These are phyloP conservation scores for Spodoptera exigua DNA, from an alignment of 2,888 invertebrate species.

Conservation along the genomic window DNA sequence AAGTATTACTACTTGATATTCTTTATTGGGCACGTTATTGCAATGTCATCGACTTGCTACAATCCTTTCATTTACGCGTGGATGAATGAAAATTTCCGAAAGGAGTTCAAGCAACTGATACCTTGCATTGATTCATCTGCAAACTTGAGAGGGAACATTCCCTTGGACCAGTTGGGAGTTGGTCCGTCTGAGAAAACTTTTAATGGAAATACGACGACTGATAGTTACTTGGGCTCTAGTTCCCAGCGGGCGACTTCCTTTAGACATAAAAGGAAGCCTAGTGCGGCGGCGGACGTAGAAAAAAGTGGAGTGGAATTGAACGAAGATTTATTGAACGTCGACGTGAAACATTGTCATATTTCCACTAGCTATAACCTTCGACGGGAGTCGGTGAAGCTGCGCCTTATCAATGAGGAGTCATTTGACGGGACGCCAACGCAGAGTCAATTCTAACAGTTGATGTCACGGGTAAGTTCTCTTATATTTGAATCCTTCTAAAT, in stretches of 20 bases:
- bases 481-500: too few species aligned
- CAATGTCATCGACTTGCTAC: conserved; percentile 99
- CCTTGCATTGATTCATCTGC: conserved; percentile 90
- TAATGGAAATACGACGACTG: conserved; percentile 93
- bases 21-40: conserved; percentile 96
- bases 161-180: conserved; percentile 86
- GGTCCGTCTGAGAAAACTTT: conserved; percentile 91
- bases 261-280: conserved; percentile 87
- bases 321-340: conserved; percentile 81
- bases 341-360: conserved; percentile 86
- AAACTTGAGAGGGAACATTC: conserved; percentile 78
- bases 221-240: conserved; percentile 90
- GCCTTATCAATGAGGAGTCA: conserved; percentile 86
- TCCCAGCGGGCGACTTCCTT: conserved; percentile 88
- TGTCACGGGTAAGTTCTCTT: conserved; percentile 76
- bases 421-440: conserved; percentile 81
- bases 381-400: conserved; percentile 83
- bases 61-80: conserved; percentile 99
- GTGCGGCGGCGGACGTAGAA: conserved; percentile 90
- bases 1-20: conserved; percentile 96
- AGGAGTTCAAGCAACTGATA: conserved; percentile 95
- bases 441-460: conserved; percentile 86
- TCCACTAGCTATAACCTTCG: conserved; percentile 85
- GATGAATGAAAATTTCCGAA: conserved; percentile 98
- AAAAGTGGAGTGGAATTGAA: conserved; percentile 86